Percentiles rank a stretch among this genome's conserved stretches.
Evolutionary conservation across 2,888 invertebrate genomes (phyloP).

Genomic region (Perizoma flavofasciatum): DNA sequence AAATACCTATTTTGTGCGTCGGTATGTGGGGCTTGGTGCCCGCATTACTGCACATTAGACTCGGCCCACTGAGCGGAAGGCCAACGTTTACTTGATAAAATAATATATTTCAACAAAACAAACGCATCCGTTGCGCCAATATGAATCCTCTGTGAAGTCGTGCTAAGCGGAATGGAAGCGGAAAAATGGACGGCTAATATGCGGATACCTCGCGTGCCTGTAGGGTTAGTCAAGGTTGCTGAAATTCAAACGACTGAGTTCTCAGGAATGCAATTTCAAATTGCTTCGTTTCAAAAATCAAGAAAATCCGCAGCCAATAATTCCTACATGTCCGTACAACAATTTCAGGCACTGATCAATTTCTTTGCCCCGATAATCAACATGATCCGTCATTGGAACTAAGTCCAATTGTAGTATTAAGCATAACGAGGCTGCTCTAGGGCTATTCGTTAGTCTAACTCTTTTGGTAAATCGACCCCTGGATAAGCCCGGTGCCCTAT

Average conservation of each 20-base stretch:
- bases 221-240: conserved; percentile 36
- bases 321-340: neutral
- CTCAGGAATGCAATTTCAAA: conserved; percentile 29
- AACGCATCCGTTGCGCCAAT: conserved; percentile 78
- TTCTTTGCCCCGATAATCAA: conserved; percentile 27
- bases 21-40: conserved; percentile 50
- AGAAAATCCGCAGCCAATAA: conserved; percentile 21
- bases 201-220: conserved; percentile 73
- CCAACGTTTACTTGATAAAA: conserved; percentile 82
- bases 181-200: conserved; percentile 80
- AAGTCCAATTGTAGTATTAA: conserved; percentile 79
- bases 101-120: conserved; percentile 80
- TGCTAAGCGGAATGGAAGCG: conserved; percentile 79
- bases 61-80: conserved; percentile 72
- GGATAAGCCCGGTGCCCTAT: conserved; percentile 78
- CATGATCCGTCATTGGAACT: conserved; percentile 48
- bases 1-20: conserved; percentile 50
- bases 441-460: conserved; percentile 82
- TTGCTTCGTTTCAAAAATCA: conserved; percentile 20
- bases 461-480: conserved; percentile 81
- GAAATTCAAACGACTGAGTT: conserved; percentile 31
- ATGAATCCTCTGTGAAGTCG: conserved; percentile 81
- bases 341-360: conserved; percentile 32
- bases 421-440: conserved; percentile 70
- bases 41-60: conserved; percentile 74